Percentiles rank a stretch among this genome's conserved stretches.
Conservation (phyloP, 2,113 vertebrate species). For the Cromileptes altivelis region DNA sequence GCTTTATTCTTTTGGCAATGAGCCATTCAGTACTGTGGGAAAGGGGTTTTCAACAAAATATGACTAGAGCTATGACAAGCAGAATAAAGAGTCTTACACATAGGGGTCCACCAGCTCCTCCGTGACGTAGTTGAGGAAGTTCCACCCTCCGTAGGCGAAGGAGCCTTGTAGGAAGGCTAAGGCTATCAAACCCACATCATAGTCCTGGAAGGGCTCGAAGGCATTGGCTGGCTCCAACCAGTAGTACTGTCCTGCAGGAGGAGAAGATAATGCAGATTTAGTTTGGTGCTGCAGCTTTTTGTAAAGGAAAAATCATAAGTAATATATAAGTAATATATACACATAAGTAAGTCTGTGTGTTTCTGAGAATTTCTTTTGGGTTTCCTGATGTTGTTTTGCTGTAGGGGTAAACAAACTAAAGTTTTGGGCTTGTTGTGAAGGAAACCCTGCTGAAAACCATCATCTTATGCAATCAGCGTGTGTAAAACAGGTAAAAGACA, state of each 20-base stretch:
- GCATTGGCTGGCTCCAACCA: constrained; percentile 93
- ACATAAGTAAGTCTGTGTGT: not conserved
- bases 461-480: constrained; percentile 11
- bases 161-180: constrained; percentile 94
- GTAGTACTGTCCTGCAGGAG: constrained; percentile 89
- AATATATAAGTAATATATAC: too few relatives aligned
- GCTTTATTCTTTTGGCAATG: not conserved
- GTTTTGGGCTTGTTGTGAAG: constrained; percentile 20
- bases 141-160: constrained; percentile 95
- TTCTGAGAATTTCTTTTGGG: not conserved
- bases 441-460: constrained; percentile 34
- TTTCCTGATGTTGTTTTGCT: constrained; percentile 22
- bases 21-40: not conserved
- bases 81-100: constrained; percentile 81
- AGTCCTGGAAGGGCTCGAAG: constrained; percentile 91
- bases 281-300: not conserved
- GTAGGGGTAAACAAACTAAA: constrained; percentile 27
- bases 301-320: not conserved
- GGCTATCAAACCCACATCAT: constrained; percentile 90
- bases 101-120: constrained; percentile 94
- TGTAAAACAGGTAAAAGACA: constrained; percentile 18
- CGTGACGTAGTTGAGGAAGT: constrained; percentile 96
- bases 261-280: not conserved
- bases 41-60: not conserved
- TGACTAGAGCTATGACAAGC: not conserved